A percentile compares a stretch with the other conserved stretches of the same genome.
Evolutionary conservation across 2,797 vertebrate genomes (phyloP).

Genomic region (Austrolebias charrua): DNA sequence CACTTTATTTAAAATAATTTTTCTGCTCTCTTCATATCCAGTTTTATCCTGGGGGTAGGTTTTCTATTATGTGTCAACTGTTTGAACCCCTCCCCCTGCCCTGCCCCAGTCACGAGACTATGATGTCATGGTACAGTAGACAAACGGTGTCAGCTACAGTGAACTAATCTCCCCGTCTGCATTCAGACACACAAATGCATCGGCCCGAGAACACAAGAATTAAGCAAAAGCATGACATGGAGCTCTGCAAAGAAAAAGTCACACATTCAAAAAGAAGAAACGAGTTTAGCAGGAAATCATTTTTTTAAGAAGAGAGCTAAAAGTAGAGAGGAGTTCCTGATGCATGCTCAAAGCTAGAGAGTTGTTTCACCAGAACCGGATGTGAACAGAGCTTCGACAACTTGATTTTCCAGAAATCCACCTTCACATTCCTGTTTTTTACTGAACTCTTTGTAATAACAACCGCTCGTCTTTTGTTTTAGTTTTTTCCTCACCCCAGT

Average conservation of each 20-base stretch:
- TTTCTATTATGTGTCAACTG: constrained; percentile 65
- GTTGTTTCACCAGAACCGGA: constrained; percentile 37
- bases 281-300: neutral
- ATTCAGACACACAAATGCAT: constrained; percentile 31
- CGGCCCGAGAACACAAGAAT: constrained; percentile 11
- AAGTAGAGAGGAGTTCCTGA: neutral
- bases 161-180: constrained; percentile 41
- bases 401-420: constrained; percentile 50
- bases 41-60: constrained; percentile 49
- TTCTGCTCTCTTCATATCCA: constrained; percentile 32
- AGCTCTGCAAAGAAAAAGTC: constrained; percentile 15
- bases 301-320: constrained; percentile 10
- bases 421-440: constrained; percentile 66
- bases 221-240: constrained; percentile 20
- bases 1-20: constrained; percentile 28
- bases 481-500: constrained; percentile 62
- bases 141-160: constrained; percentile 67
- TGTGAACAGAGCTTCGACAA: constrained; percentile 45
- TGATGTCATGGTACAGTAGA: constrained; percentile 80
- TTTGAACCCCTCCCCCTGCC: constrained; percentile 69
- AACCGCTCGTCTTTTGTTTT: constrained; percentile 39
- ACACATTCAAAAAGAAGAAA: neutral
- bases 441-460: constrained; percentile 80
- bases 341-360: constrained; percentile 2
- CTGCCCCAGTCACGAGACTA: constrained; percentile 78